These are phyloP conservation scores for Pterocles burchelli DNA, from an alignment of 2,113 vertebrate species.

Conservation along the genomic window DNA sequence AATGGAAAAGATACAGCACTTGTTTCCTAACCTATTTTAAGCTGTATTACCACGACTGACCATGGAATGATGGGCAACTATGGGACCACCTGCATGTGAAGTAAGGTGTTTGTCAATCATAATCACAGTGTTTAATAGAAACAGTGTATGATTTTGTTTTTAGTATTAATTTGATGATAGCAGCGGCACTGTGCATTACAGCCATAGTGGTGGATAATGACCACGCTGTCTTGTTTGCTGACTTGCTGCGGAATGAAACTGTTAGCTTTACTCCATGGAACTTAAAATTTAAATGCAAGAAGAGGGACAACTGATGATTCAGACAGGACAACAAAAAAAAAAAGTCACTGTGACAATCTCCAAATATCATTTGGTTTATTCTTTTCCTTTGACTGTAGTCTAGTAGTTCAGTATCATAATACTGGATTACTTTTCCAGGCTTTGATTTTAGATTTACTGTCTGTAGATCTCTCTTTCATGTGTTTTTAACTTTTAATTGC, in stretches of 20 bases:
- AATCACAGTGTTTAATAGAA: background rate
- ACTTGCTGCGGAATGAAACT: background rate
- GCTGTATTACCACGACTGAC: background rate
- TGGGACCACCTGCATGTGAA: background rate
- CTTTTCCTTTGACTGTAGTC: background rate
- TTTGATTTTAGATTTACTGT: slow-evolving; percentile 1
- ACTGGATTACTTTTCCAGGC: background rate
- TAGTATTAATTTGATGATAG: background rate
- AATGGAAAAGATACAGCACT: background rate
- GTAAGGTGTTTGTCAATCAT: background rate
- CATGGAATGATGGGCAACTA: background rate
- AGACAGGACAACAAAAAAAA: background rate
- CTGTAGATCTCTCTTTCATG: background rate
- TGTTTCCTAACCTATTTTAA: background rate
- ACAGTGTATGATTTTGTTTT: background rate
- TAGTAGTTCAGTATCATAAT: background rate
- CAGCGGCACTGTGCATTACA: background rate
- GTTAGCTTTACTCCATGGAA: background rate
- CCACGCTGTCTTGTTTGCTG: background rate
- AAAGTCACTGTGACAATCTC: background rate
- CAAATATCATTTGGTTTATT: background rate
- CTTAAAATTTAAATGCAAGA: background rate
- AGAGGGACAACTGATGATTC: background rate
- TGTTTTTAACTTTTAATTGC: slow-evolving; percentile 8
- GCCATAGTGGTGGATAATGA: background rate